A percentile compares a stretch with the other conserved stretches of the same genome.
phyloP scores from a whole-genome alignment of 1,140 invertebrate species.

The Drosophila ananassae region DNA sequence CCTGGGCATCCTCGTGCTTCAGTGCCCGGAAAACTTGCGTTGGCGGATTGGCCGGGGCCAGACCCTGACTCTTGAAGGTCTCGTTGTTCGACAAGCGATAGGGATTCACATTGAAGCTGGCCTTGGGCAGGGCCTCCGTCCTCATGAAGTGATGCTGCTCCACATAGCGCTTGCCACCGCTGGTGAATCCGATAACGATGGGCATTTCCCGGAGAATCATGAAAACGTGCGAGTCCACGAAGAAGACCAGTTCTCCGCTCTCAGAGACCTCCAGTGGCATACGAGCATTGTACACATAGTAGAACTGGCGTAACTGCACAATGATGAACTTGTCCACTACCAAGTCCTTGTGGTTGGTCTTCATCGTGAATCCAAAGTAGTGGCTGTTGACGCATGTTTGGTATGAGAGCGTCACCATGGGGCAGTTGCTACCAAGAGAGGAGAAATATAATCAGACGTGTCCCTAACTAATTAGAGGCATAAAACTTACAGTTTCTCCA shows the following conservation, averaged over 20 bases:
- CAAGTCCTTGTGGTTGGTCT: slow-evolving; percentile 47
- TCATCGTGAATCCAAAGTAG: slow-evolving; percentile 76
- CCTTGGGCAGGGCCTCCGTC: slow-evolving; percentile 61
- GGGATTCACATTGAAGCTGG: slow-evolving; percentile 62
- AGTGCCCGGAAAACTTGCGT: slow-evolving; percentile 40
- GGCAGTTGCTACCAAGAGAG: slow-evolving; percentile 22
- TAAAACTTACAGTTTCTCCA: slow-evolving; percentile 59
- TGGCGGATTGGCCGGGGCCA: slow-evolving; percentile 48
- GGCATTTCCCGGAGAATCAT: slow-evolving; percentile 69
- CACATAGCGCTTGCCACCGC: slow-evolving; percentile 44
- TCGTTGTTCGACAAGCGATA: slow-evolving; percentile 58
- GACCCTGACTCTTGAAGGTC: slow-evolving; percentile 33
- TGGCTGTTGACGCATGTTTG: slow-evolving; percentile 72
- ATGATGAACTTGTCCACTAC: slow-evolving; percentile 74
- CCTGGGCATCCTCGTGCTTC: slow-evolving; percentile 51
- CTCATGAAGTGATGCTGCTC: slow-evolving; percentile 81
- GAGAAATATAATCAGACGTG: no score
- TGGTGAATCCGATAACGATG: slow-evolving; percentile 63
- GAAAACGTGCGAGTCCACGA: slow-evolving; percentile 78
- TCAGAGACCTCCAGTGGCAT: slow-evolving; percentile 51
- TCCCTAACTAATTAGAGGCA: no score
- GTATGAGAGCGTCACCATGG: slow-evolving; percentile 63
- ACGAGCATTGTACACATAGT: slow-evolving; percentile 64
- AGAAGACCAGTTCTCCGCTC: slow-evolving; percentile 55
- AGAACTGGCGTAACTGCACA: slow-evolving; percentile 72